These are phyloP conservation scores for Drosophila kikkawai DNA, from an alignment of 1,140 invertebrate genomes.

Conservation along the genomic window DNA sequence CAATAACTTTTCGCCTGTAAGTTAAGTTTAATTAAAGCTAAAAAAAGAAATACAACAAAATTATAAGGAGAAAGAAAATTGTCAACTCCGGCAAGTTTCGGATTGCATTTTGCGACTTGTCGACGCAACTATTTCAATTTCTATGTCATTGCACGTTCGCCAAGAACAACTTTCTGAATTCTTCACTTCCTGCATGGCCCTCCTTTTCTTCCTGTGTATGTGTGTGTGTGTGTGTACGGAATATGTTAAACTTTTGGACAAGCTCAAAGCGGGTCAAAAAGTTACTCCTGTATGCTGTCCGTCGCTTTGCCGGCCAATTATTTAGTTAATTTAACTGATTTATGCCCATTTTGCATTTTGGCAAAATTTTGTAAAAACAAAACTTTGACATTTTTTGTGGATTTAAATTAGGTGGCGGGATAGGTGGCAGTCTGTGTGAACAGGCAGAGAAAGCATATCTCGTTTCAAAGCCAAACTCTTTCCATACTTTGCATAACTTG, in stretches of 20 bases:
- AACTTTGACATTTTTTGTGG: constrained; percentile 16
- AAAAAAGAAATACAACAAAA: constrained; percentile 22
- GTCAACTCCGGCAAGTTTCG: constrained; percentile 60
- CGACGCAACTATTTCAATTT: constrained; percentile 76
- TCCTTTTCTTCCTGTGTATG: constrained; percentile 8
- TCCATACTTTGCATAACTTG: constrained; percentile 65
- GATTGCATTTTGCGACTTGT: constrained; percentile 60
- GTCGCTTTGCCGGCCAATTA: constrained; percentile 33
- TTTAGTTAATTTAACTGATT: constrained; percentile 47
- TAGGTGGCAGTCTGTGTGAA: not conserved
- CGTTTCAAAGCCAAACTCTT: constrained; percentile 44
- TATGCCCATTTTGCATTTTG: not conserved
- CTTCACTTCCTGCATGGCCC: constrained; percentile 12
- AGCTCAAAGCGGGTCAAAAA: constrained; percentile 13
- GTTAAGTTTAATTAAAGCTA: constrained; percentile 78
- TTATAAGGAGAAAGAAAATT: constrained; percentile 31
- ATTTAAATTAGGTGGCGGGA: not conserved
- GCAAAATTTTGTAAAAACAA: constrained; percentile 19
- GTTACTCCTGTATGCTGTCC: constrained; percentile 18
- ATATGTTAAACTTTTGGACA: constrained; percentile 22
- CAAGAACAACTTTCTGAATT: constrained; percentile 40
- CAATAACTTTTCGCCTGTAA: constrained; percentile 66
- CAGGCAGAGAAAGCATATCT: constrained; percentile 6
- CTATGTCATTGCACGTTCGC: constrained; percentile 61
- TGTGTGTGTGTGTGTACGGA: not conserved